These are phyloP conservation scores for Drosophila recens DNA, from an alignment of 2,888 invertebrate genomes.

Conservation along the genomic window DNA sequence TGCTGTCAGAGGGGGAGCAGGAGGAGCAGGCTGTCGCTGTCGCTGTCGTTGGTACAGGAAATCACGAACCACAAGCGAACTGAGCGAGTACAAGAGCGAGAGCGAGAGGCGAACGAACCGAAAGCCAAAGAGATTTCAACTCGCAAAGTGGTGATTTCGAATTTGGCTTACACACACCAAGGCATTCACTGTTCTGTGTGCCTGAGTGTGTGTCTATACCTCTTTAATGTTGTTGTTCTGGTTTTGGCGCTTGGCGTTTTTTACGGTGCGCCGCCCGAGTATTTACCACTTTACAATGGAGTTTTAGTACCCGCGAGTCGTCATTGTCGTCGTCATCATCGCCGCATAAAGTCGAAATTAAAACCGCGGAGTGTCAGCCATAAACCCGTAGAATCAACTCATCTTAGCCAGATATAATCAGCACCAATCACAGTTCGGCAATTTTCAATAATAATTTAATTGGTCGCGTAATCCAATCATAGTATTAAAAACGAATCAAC, in stretches of 20 bases:
- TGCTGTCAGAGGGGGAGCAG: neutral
- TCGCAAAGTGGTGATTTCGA: slow-evolving; percentile 78
- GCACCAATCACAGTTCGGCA: slow-evolving; percentile 42
- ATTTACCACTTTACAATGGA: slow-evolving; percentile 83
- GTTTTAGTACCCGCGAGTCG: slow-evolving; percentile 82
- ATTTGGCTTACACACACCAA: slow-evolving; percentile 58
- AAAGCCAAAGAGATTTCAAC: slow-evolving; percentile 74
- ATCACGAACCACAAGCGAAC: slow-evolving; percentile 61
- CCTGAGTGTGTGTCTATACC: slow-evolving; percentile 47
- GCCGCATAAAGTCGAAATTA: slow-evolving; percentile 82
- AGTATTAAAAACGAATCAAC: slow-evolving; percentile 26
- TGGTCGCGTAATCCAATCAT: slow-evolving; percentile 23
- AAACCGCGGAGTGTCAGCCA: slow-evolving; percentile 81
- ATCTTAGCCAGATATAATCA: slow-evolving; percentile 54
- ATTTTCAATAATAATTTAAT: slow-evolving; percentile 54
- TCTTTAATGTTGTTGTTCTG: slow-evolving; percentile 78
- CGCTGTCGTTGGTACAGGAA: slow-evolving; percentile 38
- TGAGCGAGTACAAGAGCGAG: slow-evolving; percentile 51
- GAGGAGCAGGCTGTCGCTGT: slow-evolving; percentile 14
- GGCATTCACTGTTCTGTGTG: slow-evolving; percentile 3
- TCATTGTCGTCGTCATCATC: slow-evolving; percentile 84
- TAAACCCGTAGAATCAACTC: slow-evolving; percentile 71
- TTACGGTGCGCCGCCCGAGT: slow-evolving; percentile 81
- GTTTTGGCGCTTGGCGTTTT: slow-evolving; percentile 80
- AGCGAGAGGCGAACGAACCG: slow-evolving; percentile 55